Evolutionary conservation across 1,140 invertebrate genomes (phyloP).

Genomic region (Pinna nobilis): DNA sequence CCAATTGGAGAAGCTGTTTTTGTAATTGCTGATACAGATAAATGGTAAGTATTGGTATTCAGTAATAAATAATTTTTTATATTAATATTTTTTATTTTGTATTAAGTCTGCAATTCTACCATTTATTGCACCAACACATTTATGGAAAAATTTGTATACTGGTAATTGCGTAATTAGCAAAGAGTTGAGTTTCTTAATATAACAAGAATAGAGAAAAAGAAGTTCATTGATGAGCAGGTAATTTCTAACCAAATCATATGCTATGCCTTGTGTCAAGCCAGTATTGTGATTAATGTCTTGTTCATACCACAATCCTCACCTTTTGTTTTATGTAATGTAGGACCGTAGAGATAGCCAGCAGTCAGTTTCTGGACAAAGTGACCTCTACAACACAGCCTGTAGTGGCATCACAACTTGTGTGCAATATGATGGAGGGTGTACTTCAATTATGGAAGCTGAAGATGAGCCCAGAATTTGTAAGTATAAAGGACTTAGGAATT

Average conservation of each 20-base stretch:
- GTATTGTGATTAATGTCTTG: neutral
- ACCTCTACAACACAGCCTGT: slow-evolving; percentile 50
- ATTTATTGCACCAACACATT: no score
- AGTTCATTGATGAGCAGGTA: no score
- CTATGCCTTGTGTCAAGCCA: no score
- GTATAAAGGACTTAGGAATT: slow-evolving; percentile 51
- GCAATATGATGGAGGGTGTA: slow-evolving; percentile 88
- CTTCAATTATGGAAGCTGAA: slow-evolving; percentile 83
- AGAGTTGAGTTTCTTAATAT: no score
- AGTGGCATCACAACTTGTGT: slow-evolving; percentile 83
- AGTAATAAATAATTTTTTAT: neutral
- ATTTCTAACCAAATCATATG: no score
- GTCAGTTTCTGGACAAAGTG: no score
- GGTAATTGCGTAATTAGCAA: no score
- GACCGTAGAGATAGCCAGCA: slow-evolving; percentile 65
- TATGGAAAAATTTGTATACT: no score
- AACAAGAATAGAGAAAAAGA: no score
- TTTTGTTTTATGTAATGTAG: slow-evolving; percentile 50
- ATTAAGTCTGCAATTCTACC: no score
- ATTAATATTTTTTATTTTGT: no score
- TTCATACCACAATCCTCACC: neutral
- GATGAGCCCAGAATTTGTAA: slow-evolving; percentile 82
- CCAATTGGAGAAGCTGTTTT: slow-evolving; percentile 86
- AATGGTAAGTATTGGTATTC: slow-evolving; percentile 80
- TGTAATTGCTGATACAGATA: slow-evolving; percentile 88